A percentile compares a stretch with the other conserved stretches of the same genome.
Conservation (phyloP, 2,113 vertebrate species). For the Pomatorhinus ruficollis region DNA sequence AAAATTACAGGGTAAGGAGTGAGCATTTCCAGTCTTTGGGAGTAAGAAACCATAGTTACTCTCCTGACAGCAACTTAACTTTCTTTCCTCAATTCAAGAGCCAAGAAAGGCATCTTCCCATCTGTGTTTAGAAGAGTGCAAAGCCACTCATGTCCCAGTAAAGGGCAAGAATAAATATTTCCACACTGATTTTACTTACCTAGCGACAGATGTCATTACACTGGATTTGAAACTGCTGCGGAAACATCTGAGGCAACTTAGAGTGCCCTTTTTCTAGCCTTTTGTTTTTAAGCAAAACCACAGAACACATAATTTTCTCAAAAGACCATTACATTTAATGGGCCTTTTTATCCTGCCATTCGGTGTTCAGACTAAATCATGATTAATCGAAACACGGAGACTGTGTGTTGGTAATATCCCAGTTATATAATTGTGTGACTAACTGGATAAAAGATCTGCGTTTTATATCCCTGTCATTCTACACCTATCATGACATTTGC, state of each 20-base stretch:
- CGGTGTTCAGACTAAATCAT: not conserved
- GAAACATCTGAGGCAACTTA: not conserved
- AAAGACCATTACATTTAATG: not conserved
- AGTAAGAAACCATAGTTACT: not conserved
- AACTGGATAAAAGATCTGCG: not conserved
- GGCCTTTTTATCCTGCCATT: not conserved
- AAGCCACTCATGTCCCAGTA: not conserved
- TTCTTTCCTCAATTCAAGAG: not conserved
- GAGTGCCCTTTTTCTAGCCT: not conserved
- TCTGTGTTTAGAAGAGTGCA: not conserved
- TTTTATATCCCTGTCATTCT: not conserved
- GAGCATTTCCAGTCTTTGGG: not conserved
- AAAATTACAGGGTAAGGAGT: not conserved
- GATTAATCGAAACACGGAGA: accelerated
- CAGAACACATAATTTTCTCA: not conserved
- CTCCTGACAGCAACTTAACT: not conserved
- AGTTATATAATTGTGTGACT: not conserved
- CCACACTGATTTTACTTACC: not conserved
- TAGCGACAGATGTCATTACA: not conserved
- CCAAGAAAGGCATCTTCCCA: not conserved
- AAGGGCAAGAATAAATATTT: not conserved
- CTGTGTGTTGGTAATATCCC: not conserved
- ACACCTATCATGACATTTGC: not conserved
- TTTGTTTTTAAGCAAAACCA: not conserved
- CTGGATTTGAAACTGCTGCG: not conserved